Evolutionary conservation across 2,888 invertebrate genomes (phyloP), one percentile per base, ranked within the genome.

Genomic region (Hanleya hanleyi): DNA sequence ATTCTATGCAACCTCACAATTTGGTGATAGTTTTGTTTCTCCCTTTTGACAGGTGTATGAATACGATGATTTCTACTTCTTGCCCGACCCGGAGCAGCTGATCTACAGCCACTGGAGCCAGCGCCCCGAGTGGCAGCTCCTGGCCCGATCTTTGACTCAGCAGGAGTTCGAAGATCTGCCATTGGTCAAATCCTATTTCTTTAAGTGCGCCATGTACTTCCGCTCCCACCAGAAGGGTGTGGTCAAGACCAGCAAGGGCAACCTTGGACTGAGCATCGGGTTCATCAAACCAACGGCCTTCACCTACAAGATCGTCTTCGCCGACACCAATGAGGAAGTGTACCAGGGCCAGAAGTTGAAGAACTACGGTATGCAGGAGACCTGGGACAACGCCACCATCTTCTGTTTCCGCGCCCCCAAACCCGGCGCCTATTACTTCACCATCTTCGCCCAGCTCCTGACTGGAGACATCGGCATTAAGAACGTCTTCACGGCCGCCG

Each of bases 51-150:
- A 87, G 87, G 87, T 89, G 88, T 99, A 99, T 91, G 99, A 99
- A 91, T 99, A 99, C 91, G 99, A 99, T 89, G 99, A 99, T 91
- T 99, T 99, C 91, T 99, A 99, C 92, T 99, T 99, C 93, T 93
- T 99, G 87, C 98, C 99, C 35, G 98, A 99, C 92, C 97, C 99
- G 0, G 95, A 97, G 57, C 87, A 90, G 76, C 83, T 90, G 67
- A 86, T 90, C 78, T 90, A 89, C 87, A 89, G 89, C 74, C 90
- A 90, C 79, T 90, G 88, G 85, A 87, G 89, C 1, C 89, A 90
- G 79, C 87, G 88, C 57, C 78, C 83, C 0, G 83, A 84, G 66
- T 90, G 90, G 90, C 89, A 90, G 79, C 85, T 90, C 38, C 78
- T 90, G n/a, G 70, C 80, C 7, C 78, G 83, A 38, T 83, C 85